These are phyloP conservation scores for Ormyrus labotus DNA, from an alignment of 2,888 invertebrate species.

Conservation along the genomic window DNA sequence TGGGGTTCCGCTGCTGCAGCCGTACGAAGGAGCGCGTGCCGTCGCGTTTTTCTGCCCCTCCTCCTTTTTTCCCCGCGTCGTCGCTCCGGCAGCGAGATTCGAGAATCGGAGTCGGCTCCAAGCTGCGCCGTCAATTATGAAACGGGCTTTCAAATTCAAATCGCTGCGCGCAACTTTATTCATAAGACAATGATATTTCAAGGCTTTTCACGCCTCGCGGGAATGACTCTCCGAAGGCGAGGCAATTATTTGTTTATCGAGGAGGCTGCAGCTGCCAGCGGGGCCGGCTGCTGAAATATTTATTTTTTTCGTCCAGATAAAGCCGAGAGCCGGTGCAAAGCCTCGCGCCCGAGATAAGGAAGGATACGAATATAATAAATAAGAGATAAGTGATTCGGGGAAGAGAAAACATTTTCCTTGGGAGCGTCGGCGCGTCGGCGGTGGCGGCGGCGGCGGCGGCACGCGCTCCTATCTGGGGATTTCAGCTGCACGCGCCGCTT, in stretches of 20 bases:
- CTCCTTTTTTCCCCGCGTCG: not conserved
- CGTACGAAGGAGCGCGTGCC: constrained; percentile 25
- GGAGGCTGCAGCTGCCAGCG: constrained; percentile 10
- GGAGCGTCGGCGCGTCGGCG: not conserved
- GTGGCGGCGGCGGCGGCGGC: not conserved
- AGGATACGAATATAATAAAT: constrained; percentile 45
- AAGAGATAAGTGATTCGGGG: constrained; percentile 46
- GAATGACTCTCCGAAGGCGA: constrained; percentile 38
- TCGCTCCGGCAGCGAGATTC: no score
- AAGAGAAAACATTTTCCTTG: constrained; percentile 48
- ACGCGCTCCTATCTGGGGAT: constrained; percentile 17
- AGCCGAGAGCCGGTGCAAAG: not conserved
- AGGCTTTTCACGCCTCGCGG: not conserved
- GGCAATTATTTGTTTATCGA: constrained; percentile 21
- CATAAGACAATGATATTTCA: constrained; percentile 26
- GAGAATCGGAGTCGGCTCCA: constrained; percentile 26
- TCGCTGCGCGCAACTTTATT: constrained; percentile 18
- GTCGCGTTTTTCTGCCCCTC: constrained; percentile 27
- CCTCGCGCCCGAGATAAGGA: constrained; percentile 25
- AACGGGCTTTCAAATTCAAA: constrained; percentile 50
- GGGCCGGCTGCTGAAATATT: not conserved
- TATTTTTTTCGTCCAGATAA: constrained; percentile 13
- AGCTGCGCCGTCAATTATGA: constrained; percentile 42
- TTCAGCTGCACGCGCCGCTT: constrained; percentile 28
- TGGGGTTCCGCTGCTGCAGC: not conserved